Base-by-base conservation (phyloP, 1,140 invertebrate genomes). In the Diorhabda sublineata region DNA sequence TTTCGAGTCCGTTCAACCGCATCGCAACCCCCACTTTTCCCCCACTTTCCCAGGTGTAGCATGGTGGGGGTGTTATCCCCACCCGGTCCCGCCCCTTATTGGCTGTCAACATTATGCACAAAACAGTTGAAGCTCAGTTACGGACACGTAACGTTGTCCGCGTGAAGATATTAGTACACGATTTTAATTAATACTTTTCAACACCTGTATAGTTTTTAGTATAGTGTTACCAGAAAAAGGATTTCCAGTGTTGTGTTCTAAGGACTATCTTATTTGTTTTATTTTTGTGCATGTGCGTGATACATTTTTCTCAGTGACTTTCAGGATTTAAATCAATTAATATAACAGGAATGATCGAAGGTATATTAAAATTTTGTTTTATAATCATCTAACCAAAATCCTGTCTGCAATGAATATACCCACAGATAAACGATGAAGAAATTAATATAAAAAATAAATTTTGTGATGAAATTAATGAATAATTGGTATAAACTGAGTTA, bases 101-200 rank as follows among this genome's bases (percentile, higher is more conserved):
- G 78, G 77, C 78, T 76, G 74, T 76, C 74, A 76, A 77, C 73
- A 74, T 74, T 76, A 78, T 75, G 74, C 73, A 78, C 70, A 74
- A 78, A 75, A 78, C 77, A 79, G 78, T 79, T 76, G 76, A 76
- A 79, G 78, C 74, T 76, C 69, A 73, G 76, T 76, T 74, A 69
- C 72, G 73, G 76, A 72, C 69, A 73, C 76, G 76, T 77, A 69
- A 79, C 78, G 78, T 79, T 78, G 77, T 77, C 76, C 74, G 74
- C 71, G 77, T 71, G 64, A 74, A 73, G 73, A 70, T 70, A 68
- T 75, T 66, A 52, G n/a, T 52, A 72, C 77, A 77, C 75, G 76
- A 52, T 77, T 78, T 72, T 76, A 68, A 67, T 71, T 70, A 72
- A 67, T 73, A 69, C 57, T 71, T 61, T 67, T 75, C 63, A 70